Percentiles rank a stretch among this genome's conserved stretches.
Conservation (phyloP, 2,797 vertebrate species). For the Geotrypetes seraphini region DNA sequence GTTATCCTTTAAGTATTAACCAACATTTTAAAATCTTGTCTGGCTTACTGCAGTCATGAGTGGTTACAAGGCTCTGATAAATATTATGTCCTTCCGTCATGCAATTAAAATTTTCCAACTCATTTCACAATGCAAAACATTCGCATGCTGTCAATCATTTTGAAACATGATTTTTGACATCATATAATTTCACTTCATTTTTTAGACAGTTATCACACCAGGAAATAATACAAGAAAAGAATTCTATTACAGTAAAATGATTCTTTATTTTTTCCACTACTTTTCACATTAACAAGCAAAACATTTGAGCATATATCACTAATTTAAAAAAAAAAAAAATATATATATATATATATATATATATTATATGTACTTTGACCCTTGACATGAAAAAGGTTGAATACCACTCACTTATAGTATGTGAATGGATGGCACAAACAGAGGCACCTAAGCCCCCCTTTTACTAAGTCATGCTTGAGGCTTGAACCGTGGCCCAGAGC, state of each 20-base stretch:
- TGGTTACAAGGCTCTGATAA: slow-evolving; percentile 67
- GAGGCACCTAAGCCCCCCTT: too few species aligned
- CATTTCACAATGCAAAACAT: slow-evolving; percentile 67
- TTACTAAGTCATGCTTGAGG: too few species aligned
- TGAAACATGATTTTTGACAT: slow-evolving; percentile 67
- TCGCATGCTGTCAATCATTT: slow-evolving; percentile 64
- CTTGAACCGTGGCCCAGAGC: too few species aligned
- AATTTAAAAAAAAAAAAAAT: slow-evolving; percentile 50
- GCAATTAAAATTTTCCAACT: slow-evolving; percentile 72
- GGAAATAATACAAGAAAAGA: slow-evolving; percentile 65
- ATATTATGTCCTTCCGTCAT: slow-evolving; percentile 68
- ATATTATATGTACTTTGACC: too few species aligned
- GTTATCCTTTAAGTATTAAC: slow-evolving; percentile 49
- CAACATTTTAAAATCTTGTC: slow-evolving; percentile 54
- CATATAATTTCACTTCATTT: slow-evolving; percentile 67
- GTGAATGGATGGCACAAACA: too few species aligned
- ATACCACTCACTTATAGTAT: too few species aligned
- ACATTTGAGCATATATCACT: slow-evolving; percentile 53
- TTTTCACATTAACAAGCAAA: slow-evolving; percentile 53
- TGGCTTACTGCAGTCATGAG: slow-evolving; percentile 48
- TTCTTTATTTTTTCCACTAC: slow-evolving; percentile 60
- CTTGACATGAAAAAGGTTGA: too few species aligned
- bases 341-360: slow-evolving; percentile 10
- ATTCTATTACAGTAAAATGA: slow-evolving; percentile 61
- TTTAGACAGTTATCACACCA: slow-evolving; percentile 56